Evolutionary conservation across 1,140 invertebrate species (phyloP).

Genomic region (Heterodera schachtii): DNA sequence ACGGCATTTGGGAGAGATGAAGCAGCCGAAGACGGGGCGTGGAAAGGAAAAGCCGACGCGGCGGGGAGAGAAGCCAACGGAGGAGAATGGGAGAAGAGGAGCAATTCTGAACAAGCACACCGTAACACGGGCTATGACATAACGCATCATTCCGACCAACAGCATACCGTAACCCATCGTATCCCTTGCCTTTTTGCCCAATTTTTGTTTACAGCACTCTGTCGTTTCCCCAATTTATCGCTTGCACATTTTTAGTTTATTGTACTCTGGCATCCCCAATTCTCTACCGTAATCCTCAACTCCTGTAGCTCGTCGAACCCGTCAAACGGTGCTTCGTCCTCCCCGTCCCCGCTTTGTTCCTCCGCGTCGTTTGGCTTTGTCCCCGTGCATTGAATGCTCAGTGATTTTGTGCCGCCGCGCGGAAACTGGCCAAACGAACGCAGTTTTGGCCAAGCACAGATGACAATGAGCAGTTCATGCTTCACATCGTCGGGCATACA

Average conservation of each 20-base stretch:
- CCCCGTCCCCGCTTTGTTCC: neutral
- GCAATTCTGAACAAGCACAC: neutral
- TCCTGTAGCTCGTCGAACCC: slow-evolving; percentile 42
- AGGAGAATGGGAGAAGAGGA: no score
- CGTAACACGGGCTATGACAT: no score
- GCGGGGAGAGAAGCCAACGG: slow-evolving; percentile 20
- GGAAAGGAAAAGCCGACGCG: slow-evolving; percentile 20
- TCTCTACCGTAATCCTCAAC: slow-evolving; percentile 39
- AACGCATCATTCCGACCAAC: no score
- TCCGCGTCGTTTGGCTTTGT: neutral
- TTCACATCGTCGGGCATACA: slow-evolving; percentile 42
- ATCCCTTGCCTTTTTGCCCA: slow-evolving; percentile 1
- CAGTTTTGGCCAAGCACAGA: slow-evolving; percentile 34
- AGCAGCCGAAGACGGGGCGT: slow-evolving; percentile 28
- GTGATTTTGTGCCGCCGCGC: slow-evolving; percentile 39
- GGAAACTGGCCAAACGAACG: slow-evolving; percentile 39
- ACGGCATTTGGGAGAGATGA: slow-evolving; percentile 24
- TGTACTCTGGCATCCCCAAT: neutral
- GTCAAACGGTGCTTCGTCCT: slow-evolving; percentile 33
- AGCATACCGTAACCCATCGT: neutral
- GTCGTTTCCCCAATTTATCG: neutral
- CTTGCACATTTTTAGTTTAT: neutral
- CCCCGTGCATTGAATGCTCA: slow-evolving; percentile 40
- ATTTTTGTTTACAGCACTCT: neutral
- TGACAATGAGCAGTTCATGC: slow-evolving; percentile 37